Evolutionary conservation across 2,113 vertebrate genomes (phyloP), one percentile per base, ranked within the genome.

Genomic region (Siphamia tubifer): DNA sequence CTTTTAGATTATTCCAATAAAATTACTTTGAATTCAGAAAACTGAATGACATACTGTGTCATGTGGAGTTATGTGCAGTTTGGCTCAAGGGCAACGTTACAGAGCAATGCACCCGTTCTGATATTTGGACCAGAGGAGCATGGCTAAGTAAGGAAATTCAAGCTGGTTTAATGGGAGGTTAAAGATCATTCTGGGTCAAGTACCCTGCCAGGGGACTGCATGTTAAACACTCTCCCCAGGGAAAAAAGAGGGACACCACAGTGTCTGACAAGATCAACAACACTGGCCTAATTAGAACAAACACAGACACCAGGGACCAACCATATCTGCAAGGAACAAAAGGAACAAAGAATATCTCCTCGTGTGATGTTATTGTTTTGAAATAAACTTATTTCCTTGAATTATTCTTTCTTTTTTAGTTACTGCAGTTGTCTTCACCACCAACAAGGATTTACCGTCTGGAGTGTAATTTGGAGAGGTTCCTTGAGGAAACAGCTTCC

Each of bases 381-480:
- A 84, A 84, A 84, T 76, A 49, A 82, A 85, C 49, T 69, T 77
- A 69, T 75, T 74, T 74, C 44, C 68, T 67, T 68, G 53, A 82
- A 83, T 78, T 53, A 79, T 87, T 82, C 25, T 75, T 57, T 75
- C 20, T 38, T 36, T 60, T 52, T 52, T 60, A 79, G 70, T 81
- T 73, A 79, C 72, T 54, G 45, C 43, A 52, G 31, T 30, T 28
- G 23, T 68, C 25, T 57, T 71, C 57, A 68, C 68, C 69, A 74
- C 83, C 79, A 84, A 81, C 70, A 58, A 79, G 80, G 86, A 82
- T 90, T 86, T 89, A 88, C 68, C 32, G 65, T 87, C 77, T 87
- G 73, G 77, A 79, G 83, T 82, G 82, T 82, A 88, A 90, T 89
- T 87, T 87, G 67, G 77, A 88, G 66, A 83, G 55, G 69, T 79